phyloP scores from a whole-genome alignment of 2,797 vertebrate species.

The Sebastiscus albofasciatus region DNA sequence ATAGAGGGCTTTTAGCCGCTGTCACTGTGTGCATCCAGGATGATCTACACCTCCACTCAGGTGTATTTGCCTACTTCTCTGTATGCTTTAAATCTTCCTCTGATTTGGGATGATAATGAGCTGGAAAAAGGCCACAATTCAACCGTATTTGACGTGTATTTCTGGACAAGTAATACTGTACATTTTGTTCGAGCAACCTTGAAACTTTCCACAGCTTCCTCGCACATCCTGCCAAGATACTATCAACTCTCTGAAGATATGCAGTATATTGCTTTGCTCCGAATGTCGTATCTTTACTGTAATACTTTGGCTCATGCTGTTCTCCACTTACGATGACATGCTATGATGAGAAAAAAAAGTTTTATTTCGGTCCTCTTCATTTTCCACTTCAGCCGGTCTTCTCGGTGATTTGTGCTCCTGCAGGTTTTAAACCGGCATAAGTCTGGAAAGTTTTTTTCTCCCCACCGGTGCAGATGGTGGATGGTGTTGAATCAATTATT shows the following conservation, averaged over 20 bases:
- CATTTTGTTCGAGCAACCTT: slow-evolving; percentile 28
- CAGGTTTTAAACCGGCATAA: slow-evolving; percentile 42
- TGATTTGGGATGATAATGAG: slow-evolving; percentile 23
- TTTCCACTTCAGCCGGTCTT: slow-evolving; percentile 57
- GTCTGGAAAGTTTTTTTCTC: slow-evolving; percentile 62
- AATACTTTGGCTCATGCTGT: slow-evolving; percentile 42
- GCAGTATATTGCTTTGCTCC: slow-evolving; percentile 21
- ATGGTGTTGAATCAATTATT: slow-evolving; percentile 59
- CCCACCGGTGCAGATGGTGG: slow-evolving; percentile 41
- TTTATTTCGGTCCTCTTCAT: slow-evolving; percentile 49
- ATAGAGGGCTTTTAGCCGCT: slow-evolving; percentile 40
- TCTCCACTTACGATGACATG: slow-evolving; percentile 45
- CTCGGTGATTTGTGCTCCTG: slow-evolving; percentile 49
- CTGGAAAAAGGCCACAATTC: neutral
- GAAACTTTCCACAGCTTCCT: slow-evolving; percentile 43
- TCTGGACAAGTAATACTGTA: slow-evolving; percentile 2
- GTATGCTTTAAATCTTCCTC: neutral
- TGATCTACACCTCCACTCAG: slow-evolving; percentile 35
- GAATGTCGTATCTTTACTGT: slow-evolving; percentile 57
- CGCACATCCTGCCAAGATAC: slow-evolving; percentile 34
- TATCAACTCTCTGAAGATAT: slow-evolving; percentile 41
- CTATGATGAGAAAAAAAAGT: slow-evolving; percentile 27
- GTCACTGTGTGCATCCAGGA: slow-evolving; percentile 11
- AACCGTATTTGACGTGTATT: slow-evolving; percentile 18
- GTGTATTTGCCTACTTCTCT: slow-evolving; percentile 24